phyloP scores from a whole-genome alignment of 2,888 invertebrate species.

The Drosophila merina region DNA sequence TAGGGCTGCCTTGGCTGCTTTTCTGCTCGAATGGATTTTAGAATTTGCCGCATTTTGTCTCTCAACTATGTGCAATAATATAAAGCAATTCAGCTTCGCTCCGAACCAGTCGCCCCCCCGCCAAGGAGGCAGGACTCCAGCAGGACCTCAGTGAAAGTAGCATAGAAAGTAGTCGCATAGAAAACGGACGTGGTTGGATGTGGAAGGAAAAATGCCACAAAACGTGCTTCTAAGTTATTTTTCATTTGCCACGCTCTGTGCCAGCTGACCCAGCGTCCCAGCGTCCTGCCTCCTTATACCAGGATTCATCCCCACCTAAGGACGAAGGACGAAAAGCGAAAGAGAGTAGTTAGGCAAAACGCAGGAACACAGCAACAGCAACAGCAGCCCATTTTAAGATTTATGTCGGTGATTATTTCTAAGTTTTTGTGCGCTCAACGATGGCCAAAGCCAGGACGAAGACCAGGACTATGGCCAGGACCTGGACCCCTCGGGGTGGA shows the following conservation, averaged over 20 bases:
- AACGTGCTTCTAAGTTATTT: constrained; percentile 80
- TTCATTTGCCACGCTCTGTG: constrained; percentile 65
- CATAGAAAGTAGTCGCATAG: constrained; percentile 38
- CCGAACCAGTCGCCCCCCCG: not conserved
- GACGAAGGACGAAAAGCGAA: constrained; percentile 1
- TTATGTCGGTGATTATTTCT: constrained; percentile 83
- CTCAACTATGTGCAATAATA: constrained; percentile 59
- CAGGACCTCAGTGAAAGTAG: constrained; percentile 3
- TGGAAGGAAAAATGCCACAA: constrained; percentile 63
- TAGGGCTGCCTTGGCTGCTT: constrained; percentile 35
- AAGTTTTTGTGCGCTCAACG: constrained; percentile 81
- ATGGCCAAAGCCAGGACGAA: constrained; percentile 44
- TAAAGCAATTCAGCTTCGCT: constrained; percentile 13
- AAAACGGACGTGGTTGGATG: constrained; percentile 20
- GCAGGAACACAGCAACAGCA: constrained; percentile 11
- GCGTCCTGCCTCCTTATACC: not conserved
- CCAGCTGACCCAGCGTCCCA: constrained; percentile 19
- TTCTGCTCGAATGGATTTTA: constrained; percentile 59
- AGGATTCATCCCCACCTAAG: constrained; percentile 22
- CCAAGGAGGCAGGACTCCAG: constrained; percentile 9
- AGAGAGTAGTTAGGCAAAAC: constrained; percentile 48
- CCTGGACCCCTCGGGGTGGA: not conserved
- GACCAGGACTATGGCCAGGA: not conserved
- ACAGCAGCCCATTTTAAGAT: constrained; percentile 77
- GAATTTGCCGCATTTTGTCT: constrained; percentile 61